A percentile compares a stretch with the other conserved stretches of the same genome.
Evolutionary conservation across 1,140 invertebrate species (phyloP).

Genomic region (Drosophila paulistorum): DNA sequence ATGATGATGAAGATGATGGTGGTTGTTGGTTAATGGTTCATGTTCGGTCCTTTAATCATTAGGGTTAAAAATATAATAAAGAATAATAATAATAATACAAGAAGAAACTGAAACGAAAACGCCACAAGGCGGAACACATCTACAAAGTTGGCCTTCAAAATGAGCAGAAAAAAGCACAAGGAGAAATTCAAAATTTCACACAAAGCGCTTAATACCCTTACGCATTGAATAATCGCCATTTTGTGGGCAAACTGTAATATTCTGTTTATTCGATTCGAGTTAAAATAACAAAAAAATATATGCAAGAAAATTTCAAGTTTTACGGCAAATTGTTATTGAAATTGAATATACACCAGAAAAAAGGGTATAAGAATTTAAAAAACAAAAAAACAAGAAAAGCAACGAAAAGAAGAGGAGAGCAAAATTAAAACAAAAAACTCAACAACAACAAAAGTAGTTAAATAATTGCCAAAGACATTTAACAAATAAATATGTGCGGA

Average conservation of each 20-base stretch:
- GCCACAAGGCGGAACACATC: constrained; percentile 48
- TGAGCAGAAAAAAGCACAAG: constrained; percentile 51
- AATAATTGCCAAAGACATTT: constrained; percentile 41
- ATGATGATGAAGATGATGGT: background rate
- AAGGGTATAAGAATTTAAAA: constrained; percentile 9
- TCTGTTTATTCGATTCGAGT: background rate
- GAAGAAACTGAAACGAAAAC: constrained; percentile 27
- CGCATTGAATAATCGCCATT: background rate
- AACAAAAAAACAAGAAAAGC: background rate
- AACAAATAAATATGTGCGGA: constrained; percentile 8
- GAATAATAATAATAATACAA: background rate
- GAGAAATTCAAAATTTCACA: constrained; percentile 12
- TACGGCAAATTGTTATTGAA: no score
- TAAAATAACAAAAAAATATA: no score
- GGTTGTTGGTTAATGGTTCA: background rate
- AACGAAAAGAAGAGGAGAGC: constrained; percentile 31
- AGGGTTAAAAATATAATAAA: background rate
- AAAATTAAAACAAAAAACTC: background rate
- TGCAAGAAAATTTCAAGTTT: no score
- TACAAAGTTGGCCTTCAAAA: constrained; percentile 71
- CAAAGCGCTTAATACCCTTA: background rate
- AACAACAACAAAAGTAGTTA: constrained; percentile 27
- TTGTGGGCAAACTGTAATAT: background rate
- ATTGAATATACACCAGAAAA: constrained; percentile 19
- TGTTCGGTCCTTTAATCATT: constrained; percentile 6